Evolutionary conservation across 2,888 invertebrate species (phyloP), one percentile per base, ranked within the genome.

Genomic region (Caradrina clavipalpis): DNA sequence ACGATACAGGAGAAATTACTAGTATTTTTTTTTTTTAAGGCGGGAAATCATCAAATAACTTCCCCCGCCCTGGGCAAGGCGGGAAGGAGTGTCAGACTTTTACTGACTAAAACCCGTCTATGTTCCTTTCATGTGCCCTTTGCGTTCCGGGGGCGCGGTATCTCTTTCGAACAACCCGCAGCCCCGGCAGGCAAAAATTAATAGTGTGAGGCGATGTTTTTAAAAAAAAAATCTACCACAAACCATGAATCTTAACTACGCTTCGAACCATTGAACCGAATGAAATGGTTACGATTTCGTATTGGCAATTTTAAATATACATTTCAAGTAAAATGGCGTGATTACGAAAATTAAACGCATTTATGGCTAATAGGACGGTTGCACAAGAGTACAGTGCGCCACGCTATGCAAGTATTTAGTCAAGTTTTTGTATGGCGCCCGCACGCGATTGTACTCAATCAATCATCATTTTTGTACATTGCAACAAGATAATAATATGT

Each of bases 361-460:
- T 69, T 67, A 80, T 42, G 53, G 64, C 15, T 67, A 70, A n/a
- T 65, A 75, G 53, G 55, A 49, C 5, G 61, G 55, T 79, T 79
- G 63, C 76, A 56, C 73, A 79, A 80, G 63, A 78, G 54, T 58
- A 63, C 51, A 50, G 45, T 56, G 35, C 21, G 45, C 54, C 60
- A 75, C 66, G 71, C 60, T 55, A 67, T 26, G 35, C 60, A 7
- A 50, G 77, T 73, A 76, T 66, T 71, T 81, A 11, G 26, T 13
- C 35, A 69, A 56, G 53, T 78, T 81, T 81, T 81, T 81, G 54
- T 69, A 17, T 13, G 26, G 49, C 6, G 0, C 7, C 15, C 6
- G n/a, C 80, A 80, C 81, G 81, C 80, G 66, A 78, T 60, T 31
- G 49, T 7, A 47, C 10, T 21, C 49, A 57, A 76, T 80, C 78